Conservation (phyloP, 2,888 invertebrate species). For the Hypomecis punctinalis region DNA sequence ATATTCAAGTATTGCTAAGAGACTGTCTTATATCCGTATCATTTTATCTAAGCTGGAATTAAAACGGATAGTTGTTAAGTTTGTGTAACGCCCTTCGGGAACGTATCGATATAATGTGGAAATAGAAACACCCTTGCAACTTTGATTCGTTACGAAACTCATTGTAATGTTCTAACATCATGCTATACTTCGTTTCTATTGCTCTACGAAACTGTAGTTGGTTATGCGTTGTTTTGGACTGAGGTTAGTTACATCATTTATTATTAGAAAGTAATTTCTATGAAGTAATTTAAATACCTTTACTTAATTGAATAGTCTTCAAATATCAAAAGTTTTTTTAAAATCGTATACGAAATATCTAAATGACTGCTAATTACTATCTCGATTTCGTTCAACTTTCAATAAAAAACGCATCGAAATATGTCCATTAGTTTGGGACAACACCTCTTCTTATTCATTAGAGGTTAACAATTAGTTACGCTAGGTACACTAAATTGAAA, state of each 20-base stretch:
- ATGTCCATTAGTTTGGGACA: no score
- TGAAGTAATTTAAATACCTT: not conserved
- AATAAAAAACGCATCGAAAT: no score
- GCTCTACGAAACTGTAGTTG: constrained; percentile 1
- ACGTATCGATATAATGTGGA: constrained; percentile 10
- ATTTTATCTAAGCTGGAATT: not conserved
- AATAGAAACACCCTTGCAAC: constrained; percentile 16
- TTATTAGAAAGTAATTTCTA: not conserved
- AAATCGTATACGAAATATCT: no score
- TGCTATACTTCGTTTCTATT: constrained; percentile 4
- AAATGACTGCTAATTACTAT: no score
- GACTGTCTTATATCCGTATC: no score
- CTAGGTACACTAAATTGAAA: no score
- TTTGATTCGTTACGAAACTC: constrained; percentile 11
- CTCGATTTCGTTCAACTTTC: no score
- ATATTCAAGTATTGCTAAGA: no score
- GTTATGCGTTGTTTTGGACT: not conserved
- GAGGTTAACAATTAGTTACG: no score
- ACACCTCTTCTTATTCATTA: no score
- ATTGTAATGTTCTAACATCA: constrained; percentile 4
- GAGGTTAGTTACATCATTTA: not conserved
- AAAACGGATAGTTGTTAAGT: not conserved
- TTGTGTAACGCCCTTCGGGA: constrained; percentile 9
- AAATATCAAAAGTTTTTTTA: no score
- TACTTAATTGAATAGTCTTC: no score